Percentiles rank a stretch among this genome's conserved stretches.
Evolutionary conservation across 2,113 vertebrate species (phyloP).

Genomic region (Merops nubicus): DNA sequence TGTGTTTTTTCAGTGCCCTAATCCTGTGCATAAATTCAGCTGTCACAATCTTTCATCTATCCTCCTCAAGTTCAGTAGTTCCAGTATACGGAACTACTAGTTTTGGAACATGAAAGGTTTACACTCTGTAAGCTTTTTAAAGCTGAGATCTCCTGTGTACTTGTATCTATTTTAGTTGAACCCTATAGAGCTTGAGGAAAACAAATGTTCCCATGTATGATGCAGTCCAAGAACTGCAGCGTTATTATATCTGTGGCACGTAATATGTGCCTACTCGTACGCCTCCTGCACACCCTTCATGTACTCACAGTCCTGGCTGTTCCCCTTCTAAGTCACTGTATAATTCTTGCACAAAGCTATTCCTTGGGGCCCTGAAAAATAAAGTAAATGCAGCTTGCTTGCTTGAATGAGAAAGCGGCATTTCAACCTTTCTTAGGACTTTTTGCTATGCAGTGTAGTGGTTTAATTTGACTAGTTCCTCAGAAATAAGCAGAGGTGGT

Average conservation of each 20-base stretch:
- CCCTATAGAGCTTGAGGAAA: neutral
- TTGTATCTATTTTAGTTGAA: neutral
- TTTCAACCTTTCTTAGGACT: neutral
- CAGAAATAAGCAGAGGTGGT: neutral
- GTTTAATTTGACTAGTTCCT: neutral
- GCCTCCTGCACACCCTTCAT: neutral
- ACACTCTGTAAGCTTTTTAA: neutral
- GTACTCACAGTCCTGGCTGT: neutral
- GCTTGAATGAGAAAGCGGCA: neutral
- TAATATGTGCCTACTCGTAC: neutral
- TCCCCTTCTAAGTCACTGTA: neutral
- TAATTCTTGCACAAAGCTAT: neutral
- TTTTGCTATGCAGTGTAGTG: neutral
- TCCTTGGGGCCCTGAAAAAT: neutral
- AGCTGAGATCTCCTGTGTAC: neutral
- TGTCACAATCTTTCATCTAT: neutral
- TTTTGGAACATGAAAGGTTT: neutral
- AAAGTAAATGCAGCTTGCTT: neutral
- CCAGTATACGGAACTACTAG: neutral
- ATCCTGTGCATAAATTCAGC: neutral
- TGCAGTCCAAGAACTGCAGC: neutral
- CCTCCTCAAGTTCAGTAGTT: neutral
- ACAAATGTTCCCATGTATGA: accelerated
- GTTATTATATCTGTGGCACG: neutral
- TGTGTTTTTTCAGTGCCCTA: neutral